A percentile compares a stretch with the other conserved stretches of the same genome.
These are phyloP conservation scores for Poeciliopsis prolifica DNA, from an alignment of 2,113 vertebrate species.

Conservation along the genomic window DNA sequence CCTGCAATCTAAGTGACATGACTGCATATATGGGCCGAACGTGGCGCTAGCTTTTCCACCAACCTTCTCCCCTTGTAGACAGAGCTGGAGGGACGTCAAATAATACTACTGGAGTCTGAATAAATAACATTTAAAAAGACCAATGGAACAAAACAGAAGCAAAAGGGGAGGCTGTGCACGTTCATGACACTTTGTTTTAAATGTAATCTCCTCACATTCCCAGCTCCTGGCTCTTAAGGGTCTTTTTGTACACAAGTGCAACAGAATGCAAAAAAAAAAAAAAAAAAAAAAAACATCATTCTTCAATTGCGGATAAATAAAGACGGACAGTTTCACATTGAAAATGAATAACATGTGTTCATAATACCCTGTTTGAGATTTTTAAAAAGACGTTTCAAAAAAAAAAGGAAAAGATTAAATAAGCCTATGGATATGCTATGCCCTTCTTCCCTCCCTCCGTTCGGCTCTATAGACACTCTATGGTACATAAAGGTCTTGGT, in stretches of 20 bases:
- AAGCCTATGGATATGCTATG: slow-evolving; percentile 68
- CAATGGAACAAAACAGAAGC: slow-evolving; percentile 89
- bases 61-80: slow-evolving; percentile 72
- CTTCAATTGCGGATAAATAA: slow-evolving; percentile 91
- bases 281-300: slow-evolving; percentile 65
- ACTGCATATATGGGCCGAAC: slow-evolving; percentile 40
- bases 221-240: slow-evolving; percentile 85
- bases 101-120: slow-evolving; percentile 92
- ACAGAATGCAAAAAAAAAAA: slow-evolving; percentile 84
- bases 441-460: slow-evolving; percentile 61
- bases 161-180: slow-evolving; percentile 80
- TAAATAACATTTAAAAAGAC: slow-evolving; percentile 96
- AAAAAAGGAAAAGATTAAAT: slow-evolving; percentile 73
- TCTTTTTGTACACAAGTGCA: slow-evolving; percentile 87
- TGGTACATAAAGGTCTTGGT: slow-evolving; percentile 76
- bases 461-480: slow-evolving; percentile 62
- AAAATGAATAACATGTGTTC: slow-evolving; percentile 89
- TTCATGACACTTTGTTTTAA: slow-evolving; percentile 78
- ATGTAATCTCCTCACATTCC: slow-evolving; percentile 73
- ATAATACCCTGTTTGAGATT: slow-evolving; percentile 95
- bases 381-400: slow-evolving; percentile 80
- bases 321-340: slow-evolving; percentile 94
- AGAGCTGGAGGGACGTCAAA: slow-evolving; percentile 90
- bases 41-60: slow-evolving; percentile 33
- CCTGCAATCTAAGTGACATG: slow-evolving; percentile 23